Base-by-base conservation (phyloP, 2,888 invertebrate genomes). In the Amiota mariae region DNA sequence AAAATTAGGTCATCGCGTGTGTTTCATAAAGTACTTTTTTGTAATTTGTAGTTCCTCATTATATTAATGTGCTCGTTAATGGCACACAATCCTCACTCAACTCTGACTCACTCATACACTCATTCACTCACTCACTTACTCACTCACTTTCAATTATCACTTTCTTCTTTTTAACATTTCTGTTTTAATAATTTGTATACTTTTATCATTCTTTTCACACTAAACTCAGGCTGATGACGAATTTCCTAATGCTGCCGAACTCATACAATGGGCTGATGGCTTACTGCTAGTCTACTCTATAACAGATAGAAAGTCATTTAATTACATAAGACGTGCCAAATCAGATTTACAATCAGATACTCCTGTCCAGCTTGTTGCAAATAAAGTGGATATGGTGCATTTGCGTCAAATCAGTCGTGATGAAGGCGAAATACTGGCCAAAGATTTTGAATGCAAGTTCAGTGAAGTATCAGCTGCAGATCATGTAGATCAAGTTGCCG, bases 341-440 rank as follows among this genome's bases (percentile, higher is more conserved):
- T 93, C 91, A 87, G 92, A 91, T 82, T 91, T 93, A 75, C 94
- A 92, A 87, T 92, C 93, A 0, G 94, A 95, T 77, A 93, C 94
- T 76, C 96, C 96, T 0, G 92, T 96, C 51, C 93, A 95, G n/a
- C 91, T 97, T n/a, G 95, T 96, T 48, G 97, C 94, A 57, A 97
- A 97, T 87, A 97, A 97, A 90, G 95, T 94, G 24, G 97, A 97
- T 86, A 95, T 97, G 95, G 94, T 96, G 77, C 97, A 97, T 89
- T 90, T 97, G 79, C 92, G 97, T 82, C 96, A 96, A 92, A 96
- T 97, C 72, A 95, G 94, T 86, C 92, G 93, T 4, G 97, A 97
- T 85, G 97, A 97, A 90, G 97, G 96, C 49, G 96, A 96, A 88
- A 95, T 95, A 80, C 90, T 97, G 70, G 96, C 96, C 11, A 95